phyloP scores from a whole-genome alignment of 2,888 invertebrate genomes.

The Lydus trimaculatus region DNA sequence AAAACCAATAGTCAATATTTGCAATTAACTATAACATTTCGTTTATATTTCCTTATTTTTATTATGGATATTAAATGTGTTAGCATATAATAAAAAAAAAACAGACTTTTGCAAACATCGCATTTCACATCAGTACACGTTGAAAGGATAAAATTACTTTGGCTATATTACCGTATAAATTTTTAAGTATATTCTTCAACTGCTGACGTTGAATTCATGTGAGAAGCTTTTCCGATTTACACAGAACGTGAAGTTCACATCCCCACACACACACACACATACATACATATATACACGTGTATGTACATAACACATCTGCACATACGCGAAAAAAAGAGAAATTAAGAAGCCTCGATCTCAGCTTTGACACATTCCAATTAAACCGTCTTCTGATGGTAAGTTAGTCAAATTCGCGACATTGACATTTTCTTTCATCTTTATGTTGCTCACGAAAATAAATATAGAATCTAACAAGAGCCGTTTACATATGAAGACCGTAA shows the following conservation, averaged over 20 bases:
- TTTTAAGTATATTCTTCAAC: conserved; percentile 29
- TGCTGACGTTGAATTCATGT: conserved; percentile 25
- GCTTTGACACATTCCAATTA: conserved; percentile 34
- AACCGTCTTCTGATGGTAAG: conserved; percentile 20
- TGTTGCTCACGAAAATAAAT: neutral
- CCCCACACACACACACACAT: neutral
- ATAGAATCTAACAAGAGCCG: neutral
- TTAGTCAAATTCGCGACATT: conserved; percentile 18
- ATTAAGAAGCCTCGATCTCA: conserved; percentile 22
- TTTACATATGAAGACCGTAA: neutral
- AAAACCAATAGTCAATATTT: conserved; percentile 50
- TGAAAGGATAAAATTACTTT: conserved; percentile 25
- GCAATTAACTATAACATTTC: conserved; percentile 30
- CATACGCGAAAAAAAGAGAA: too few relatives aligned
- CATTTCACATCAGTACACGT: conserved; percentile 20
- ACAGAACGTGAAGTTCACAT: conserved; percentile 14
- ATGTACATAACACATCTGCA: too few relatives aligned
- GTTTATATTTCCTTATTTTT: neutral
- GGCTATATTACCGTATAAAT: conserved; percentile 30
- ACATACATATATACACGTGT: too few relatives aligned
- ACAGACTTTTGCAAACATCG: conserved; percentile 25
- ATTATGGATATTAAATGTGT: conserved; percentile 10
- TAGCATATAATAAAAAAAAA: conserved; percentile 24
- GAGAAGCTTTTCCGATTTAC: conserved; percentile 28
- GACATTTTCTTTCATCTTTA: conserved; percentile 9